Percentiles rank a stretch among this genome's conserved stretches.
phyloP scores from a whole-genome alignment of 2,113 vertebrate genomes.

The Psilopogon haemacephalus region DNA sequence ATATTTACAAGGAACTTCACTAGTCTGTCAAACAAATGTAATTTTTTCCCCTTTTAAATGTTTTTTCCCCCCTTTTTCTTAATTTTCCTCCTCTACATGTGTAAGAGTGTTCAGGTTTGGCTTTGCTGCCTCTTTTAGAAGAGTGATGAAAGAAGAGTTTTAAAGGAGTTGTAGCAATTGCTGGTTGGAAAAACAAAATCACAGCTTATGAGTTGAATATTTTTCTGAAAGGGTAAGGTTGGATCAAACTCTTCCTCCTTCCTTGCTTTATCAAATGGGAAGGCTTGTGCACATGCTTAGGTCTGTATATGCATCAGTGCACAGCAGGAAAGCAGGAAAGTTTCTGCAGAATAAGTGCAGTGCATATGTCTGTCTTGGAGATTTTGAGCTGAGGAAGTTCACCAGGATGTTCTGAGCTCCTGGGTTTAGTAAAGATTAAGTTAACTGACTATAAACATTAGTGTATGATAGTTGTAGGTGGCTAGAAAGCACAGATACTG shows the following conservation, averaged over 20 bases:
- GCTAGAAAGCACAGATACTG: background rate
- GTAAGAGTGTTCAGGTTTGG: background rate
- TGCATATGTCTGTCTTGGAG: background rate
- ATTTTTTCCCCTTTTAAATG: too few relatives aligned
- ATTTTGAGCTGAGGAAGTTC: background rate
- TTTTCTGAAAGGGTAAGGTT: background rate
- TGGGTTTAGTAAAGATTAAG: background rate
- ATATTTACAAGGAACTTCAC: background rate
- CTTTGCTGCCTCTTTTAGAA: conserved; percentile 3
- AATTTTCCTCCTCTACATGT: background rate
- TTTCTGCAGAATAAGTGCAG: background rate
- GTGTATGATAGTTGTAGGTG: background rate
- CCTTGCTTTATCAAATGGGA: background rate
- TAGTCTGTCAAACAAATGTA: background rate
- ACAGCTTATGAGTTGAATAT: background rate
- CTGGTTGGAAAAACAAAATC: background rate
- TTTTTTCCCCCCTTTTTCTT: background rate
- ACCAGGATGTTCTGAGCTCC: background rate
- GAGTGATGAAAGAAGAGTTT: background rate
- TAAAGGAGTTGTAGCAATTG: background rate
- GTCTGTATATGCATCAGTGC: fast-evolving
- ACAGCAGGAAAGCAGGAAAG: background rate
- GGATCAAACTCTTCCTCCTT: background rate
- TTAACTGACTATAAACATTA: background rate
- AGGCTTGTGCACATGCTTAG: background rate